These are phyloP conservation scores for Tachuris rubrigastra DNA, from an alignment of 2,113 vertebrate species.

Conservation along the genomic window DNA sequence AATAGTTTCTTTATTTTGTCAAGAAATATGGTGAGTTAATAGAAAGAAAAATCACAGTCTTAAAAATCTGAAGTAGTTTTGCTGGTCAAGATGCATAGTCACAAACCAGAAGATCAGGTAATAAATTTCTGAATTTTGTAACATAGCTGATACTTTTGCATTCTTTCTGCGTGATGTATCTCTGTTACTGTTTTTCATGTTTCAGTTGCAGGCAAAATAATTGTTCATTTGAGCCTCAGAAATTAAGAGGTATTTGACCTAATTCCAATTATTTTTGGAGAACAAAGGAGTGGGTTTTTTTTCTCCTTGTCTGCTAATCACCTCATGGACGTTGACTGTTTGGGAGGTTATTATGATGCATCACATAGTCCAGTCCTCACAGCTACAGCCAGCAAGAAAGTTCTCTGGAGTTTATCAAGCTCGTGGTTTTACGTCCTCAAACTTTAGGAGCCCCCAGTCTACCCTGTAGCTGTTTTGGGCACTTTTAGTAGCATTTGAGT, in stretches of 20 bases:
- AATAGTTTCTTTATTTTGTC: not conserved
- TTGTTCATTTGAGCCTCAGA: not conserved
- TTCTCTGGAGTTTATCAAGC: not conserved
- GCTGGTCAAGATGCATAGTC: not conserved
- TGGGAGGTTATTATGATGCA: not conserved
- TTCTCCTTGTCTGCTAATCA: not conserved
- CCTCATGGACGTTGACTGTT: not conserved
- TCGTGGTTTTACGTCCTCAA: not conserved
- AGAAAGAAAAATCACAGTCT: not conserved
- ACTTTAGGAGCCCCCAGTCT: not conserved
- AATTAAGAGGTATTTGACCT: not conserved
- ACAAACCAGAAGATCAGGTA: not conserved
- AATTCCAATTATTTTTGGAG: not conserved
- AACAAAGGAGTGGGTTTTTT: not conserved
- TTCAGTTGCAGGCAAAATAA: not conserved
- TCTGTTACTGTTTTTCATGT: fast-evolving
- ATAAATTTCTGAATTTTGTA: not conserved
- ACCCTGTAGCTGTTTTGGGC: not conserved
- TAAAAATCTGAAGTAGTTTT: not conserved
- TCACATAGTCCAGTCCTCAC: no score
- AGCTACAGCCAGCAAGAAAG: not conserved
- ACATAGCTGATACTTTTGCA: not conserved
- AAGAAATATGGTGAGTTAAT: not conserved
- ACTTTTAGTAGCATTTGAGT: not conserved
- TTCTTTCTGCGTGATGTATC: not conserved